Evolutionary conservation across 2,888 invertebrate genomes (phyloP).

Genomic region (Ceriagrion tenellum): DNA sequence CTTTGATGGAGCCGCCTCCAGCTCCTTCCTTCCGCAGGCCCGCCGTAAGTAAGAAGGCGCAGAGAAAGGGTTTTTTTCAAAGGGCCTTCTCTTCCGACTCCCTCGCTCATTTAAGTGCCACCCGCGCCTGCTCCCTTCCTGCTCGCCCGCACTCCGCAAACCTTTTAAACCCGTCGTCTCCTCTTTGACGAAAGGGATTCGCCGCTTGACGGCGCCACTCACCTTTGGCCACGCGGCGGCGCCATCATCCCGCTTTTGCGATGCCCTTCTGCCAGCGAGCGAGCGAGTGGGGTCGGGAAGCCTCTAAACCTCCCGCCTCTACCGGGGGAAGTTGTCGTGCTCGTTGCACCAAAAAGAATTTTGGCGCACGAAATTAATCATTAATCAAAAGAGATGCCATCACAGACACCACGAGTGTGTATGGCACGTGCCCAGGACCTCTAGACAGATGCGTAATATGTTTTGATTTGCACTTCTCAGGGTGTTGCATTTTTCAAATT

Average conservation of each 20-base stretch:
- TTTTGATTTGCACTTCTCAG: too few relatives aligned
- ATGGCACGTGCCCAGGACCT: too few relatives aligned
- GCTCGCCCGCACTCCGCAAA: neutral
- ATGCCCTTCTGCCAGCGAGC: too few relatives aligned
- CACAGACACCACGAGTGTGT: too few relatives aligned
- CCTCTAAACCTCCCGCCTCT: too few relatives aligned
- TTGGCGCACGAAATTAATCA: too few relatives aligned
- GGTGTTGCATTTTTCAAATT: too few relatives aligned
- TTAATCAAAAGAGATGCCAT: too few relatives aligned
- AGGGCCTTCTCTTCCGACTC: neutral
- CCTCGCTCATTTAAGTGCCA: slow-evolving; percentile 34
- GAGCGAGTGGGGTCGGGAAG: too few relatives aligned
- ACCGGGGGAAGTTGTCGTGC: too few relatives aligned
- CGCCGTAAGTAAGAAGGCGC: neutral
- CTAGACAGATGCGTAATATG: too few relatives aligned
- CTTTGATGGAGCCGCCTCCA: slow-evolving; percentile 5
- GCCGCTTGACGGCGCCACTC: slow-evolving; percentile 33
- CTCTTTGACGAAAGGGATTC: slow-evolving; percentile 32
- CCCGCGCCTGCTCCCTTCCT: neutral
- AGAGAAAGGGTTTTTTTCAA: slow-evolving; percentile 15
- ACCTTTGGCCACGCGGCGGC: slow-evolving; percentile 21
- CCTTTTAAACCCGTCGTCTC: neutral
- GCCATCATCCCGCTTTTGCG: neutral
- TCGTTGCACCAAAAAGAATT: too few relatives aligned
- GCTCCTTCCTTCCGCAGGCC: slow-evolving; percentile 27